Percentiles rank a stretch among this genome's conserved stretches.
phyloP scores from a whole-genome alignment of 2,797 vertebrate genomes.

The Mionectes olivaceus region DNA sequence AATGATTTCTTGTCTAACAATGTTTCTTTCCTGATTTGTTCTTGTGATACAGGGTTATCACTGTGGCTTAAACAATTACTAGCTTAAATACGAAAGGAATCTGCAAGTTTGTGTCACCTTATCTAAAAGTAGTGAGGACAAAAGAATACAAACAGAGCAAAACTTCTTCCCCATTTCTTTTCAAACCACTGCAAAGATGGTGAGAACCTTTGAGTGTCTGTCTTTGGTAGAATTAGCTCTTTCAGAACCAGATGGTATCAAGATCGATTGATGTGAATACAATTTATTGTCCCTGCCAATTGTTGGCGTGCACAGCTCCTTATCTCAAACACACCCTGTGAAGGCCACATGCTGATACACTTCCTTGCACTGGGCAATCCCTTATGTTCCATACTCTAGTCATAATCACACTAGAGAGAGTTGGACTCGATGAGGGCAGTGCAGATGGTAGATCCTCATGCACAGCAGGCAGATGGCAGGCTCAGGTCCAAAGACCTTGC shows the following conservation, averaged over 20 bases:
- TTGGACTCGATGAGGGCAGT: neutral
- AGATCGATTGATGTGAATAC: neutral
- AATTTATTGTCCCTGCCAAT: neutral
- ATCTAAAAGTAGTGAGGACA: neutral
- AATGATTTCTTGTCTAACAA: neutral
- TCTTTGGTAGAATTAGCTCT: neutral
- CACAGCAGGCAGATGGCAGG: neutral
- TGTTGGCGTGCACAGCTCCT: rapidly evolving
- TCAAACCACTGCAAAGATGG: rapidly evolving
- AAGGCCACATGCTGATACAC: neutral
- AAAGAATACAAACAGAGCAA: neutral
- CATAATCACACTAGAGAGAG: neutral
- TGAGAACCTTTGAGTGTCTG: rapidly evolving
- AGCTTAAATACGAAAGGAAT: neutral
- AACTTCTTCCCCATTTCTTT: neutral
- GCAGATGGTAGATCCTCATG: neutral
- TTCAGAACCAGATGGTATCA: neutral
- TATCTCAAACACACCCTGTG: neutral
- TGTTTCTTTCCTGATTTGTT: neutral
- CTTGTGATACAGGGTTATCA: neutral
- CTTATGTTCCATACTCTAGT: neutral
- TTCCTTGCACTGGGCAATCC: neutral
- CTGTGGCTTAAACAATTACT: neutral
- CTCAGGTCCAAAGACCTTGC: neutral
- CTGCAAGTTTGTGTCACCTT: neutral